Conservation (phyloP, 2,113 vertebrate species). For the Heptranchias perlo region DNA sequence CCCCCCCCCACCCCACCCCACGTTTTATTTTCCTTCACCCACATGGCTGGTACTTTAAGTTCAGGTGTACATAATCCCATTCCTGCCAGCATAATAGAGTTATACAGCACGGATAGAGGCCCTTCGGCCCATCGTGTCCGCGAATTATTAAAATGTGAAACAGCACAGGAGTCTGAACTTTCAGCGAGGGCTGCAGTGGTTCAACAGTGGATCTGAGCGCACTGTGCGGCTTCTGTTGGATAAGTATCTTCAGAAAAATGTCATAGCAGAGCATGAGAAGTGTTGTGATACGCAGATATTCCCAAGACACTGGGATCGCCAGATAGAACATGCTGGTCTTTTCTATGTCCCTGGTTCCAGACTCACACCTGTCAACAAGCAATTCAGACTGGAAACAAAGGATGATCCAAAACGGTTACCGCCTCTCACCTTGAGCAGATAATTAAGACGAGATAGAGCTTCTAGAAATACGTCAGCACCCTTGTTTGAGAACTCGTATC, state of each 20-base stretch:
- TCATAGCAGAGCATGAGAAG: no score
- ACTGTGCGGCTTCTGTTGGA: background rate
- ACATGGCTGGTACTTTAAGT: background rate
- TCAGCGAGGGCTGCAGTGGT: background rate
- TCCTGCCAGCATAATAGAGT: background rate
- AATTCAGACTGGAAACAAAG: background rate
- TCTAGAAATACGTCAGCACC: constrained; percentile 84
- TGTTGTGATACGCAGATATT: background rate
- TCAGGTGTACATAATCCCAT: background rate
- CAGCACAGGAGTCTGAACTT: background rate
- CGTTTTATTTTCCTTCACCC: background rate
- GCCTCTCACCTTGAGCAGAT: constrained; percentile 73
- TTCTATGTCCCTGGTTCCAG: background rate
- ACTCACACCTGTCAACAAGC: background rate
- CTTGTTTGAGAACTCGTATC: constrained; percentile 89
- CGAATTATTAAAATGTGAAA: background rate
- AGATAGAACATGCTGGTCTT: background rate
- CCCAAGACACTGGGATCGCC: background rate
- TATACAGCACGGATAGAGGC: no score
- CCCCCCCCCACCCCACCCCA: no score
- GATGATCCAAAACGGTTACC: background rate
- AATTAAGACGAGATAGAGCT: constrained; percentile 83
- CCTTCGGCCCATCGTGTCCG: no score
- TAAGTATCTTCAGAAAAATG: background rate
- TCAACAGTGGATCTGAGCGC: background rate